A percentile compares a stretch with the other conserved stretches of the same genome.
phyloP scores from a whole-genome alignment of 2,113 vertebrate species.

The Forbesichthys agassizii region DNA sequence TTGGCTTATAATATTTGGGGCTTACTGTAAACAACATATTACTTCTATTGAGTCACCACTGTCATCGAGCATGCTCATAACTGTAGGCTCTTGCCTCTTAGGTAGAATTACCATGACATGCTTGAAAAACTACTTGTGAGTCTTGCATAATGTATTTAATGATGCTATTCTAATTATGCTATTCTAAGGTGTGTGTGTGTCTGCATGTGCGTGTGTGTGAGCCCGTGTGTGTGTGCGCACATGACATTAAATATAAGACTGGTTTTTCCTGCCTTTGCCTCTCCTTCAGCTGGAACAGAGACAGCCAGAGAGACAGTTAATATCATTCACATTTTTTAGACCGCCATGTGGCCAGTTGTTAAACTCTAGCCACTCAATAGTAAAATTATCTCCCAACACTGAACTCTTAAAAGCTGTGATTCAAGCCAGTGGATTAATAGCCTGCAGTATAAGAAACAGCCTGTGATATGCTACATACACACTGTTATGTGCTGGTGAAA shows the following conservation, averaged over 20 bases:
- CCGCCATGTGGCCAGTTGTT: slow-evolving; percentile 4
- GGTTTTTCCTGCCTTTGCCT: slow-evolving; percentile 57
- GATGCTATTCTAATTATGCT: neutral
- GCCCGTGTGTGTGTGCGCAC: slow-evolving; percentile 3
- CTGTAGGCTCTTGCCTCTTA: too few relatives aligned
- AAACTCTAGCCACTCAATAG: neutral
- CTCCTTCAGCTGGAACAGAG: slow-evolving; percentile 8
- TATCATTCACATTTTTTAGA: slow-evolving; percentile 15
- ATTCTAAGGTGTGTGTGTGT: slow-evolving; percentile 3
- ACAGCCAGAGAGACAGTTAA: slow-evolving; percentile 6
- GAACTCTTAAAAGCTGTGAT: neutral
- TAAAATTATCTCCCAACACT: neutral
- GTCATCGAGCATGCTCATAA: neutral
- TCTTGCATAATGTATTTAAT: slow-evolving; percentile 1
- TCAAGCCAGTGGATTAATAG: neutral
- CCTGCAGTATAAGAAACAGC: too few relatives aligned
- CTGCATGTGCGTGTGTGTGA: slow-evolving; percentile 6
- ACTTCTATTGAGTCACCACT: slow-evolving; percentile 2
- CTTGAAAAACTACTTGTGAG: neutral
- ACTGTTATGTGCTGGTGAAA: too few relatives aligned
- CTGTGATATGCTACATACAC: too few relatives aligned
- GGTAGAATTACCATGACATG: too few relatives aligned
- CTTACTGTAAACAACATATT: slow-evolving; percentile 20
- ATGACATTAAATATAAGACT: slow-evolving; percentile 31
- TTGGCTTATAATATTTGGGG: slow-evolving; percentile 20